Evolutionary conservation across 2,113 vertebrate genomes (phyloP).

Genomic region (Engraulis encrasicolus): DNA sequence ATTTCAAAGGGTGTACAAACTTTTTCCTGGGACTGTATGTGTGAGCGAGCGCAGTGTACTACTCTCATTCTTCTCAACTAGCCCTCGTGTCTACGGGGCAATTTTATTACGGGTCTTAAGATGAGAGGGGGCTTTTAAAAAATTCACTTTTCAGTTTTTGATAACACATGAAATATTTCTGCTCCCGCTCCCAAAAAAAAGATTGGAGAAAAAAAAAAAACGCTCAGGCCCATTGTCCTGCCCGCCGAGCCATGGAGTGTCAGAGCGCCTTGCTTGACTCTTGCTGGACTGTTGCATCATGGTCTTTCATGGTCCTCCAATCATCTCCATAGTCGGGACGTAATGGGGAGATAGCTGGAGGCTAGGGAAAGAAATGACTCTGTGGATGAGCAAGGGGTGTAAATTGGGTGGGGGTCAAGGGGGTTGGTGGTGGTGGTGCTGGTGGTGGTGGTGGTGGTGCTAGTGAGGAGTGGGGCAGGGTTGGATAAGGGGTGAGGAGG

Average conservation of each 20-base stretch:
- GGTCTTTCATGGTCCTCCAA: conserved; percentile 34
- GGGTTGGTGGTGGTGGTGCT: not conserved
- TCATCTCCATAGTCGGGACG: conserved; percentile 38
- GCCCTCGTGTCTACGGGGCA: not conserved
- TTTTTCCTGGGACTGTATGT: no score
- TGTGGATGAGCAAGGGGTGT: not conserved
- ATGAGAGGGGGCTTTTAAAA: conserved; percentile 7
- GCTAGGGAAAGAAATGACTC: not conserved
- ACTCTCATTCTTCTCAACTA: not conserved
- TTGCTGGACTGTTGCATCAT: conserved; percentile 62
- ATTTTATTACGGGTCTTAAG: not conserved
- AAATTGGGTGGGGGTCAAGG: not conserved
- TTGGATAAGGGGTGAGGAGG: no score
- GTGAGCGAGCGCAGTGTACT: not conserved
- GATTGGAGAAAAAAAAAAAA: no score
- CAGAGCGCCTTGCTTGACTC: conserved; percentile 32
- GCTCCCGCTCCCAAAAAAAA: not conserved
- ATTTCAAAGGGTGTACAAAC: no score
- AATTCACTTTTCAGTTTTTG: conserved; percentile 10
- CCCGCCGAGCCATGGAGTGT: not conserved
- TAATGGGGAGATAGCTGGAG: conserved; percentile 31
- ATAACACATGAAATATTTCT: conserved; percentile 6
- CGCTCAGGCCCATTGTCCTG: conserved; percentile 41
- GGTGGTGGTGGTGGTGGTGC: not conserved
- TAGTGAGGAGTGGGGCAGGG: not conserved